Evolutionary conservation across 2,113 vertebrate genomes (phyloP), one percentile per base, ranked within the genome.

Genomic region (Ictalurus furcatus): DNA sequence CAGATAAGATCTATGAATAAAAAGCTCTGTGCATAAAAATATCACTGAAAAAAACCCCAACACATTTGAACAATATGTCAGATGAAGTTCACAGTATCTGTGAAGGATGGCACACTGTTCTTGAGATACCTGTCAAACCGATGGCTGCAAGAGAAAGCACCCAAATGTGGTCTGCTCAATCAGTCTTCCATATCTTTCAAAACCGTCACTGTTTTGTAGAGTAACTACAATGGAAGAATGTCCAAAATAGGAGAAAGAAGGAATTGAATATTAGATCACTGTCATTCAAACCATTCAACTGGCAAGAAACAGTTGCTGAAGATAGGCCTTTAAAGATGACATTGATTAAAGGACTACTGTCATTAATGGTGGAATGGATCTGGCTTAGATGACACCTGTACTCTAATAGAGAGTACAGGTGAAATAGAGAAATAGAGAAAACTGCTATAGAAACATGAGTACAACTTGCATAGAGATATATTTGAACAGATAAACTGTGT

Each of bases 81-180:
- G 73, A 23, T 44, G n/a, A 81, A 81, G 37, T 54, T 48, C 54
- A 67, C 63, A 81, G n/a, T 30, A 87, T 88, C 83, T 89, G 88
- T 90, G 74, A 80, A 63, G 54, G 74, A 85, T 67, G 65, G 14
- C 63, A 58, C 12, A 44, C 83, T 76, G n/a, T 89, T 85, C 83
- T 48, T 30, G 67, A 85, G n/a, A 65, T 63, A 85, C 87, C 84
- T 30, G 48, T 90, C 89, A 91, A 84, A 84, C 71, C 21, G 79
- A 80, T 74, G 63, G 85, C 80, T 84, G 52, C 87, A 44, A 79
- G 54, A 85, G 85, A 90, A 84, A 74, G 65, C 59, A 74, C 63
- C 44, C 82, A 89, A 85, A 90, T 48, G 73, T 30, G 16, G 61
- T 58, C 37, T 61, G 65, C 73, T 87, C 88, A 85, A 85, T 89